phyloP scores from a whole-genome alignment of 2,113 vertebrate species.

The Numenius arquata region DNA sequence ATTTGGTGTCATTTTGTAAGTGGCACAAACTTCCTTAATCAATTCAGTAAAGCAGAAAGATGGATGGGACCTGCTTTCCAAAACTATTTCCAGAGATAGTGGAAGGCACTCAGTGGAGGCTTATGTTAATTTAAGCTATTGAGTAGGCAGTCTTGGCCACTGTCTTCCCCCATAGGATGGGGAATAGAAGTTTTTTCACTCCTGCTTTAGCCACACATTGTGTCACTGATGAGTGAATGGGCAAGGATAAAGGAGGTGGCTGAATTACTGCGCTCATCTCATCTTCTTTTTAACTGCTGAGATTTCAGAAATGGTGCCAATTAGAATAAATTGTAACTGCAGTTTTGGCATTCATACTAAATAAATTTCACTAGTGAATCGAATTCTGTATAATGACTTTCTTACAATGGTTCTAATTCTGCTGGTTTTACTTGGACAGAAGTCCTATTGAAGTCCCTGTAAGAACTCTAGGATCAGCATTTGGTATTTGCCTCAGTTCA shows the following conservation, averaged over 20 bases:
- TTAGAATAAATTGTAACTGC: background rate
- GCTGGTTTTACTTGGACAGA: background rate
- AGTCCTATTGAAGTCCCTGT: background rate
- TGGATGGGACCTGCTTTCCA: background rate
- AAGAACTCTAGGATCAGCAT: background rate
- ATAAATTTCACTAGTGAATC: slow-evolving; percentile 11
- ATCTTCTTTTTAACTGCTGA: background rate
- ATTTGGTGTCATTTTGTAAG: slow-evolving; percentile 4
- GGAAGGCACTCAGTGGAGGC: background rate
- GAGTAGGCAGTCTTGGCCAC: background rate
- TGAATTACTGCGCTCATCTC: background rate
- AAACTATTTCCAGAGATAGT: background rate
- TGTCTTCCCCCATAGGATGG: background rate
- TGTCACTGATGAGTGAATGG: background rate
- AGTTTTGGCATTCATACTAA: background rate
- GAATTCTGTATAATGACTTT: slow-evolving; percentile 16
- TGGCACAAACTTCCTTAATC: background rate
- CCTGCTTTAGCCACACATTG: background rate
- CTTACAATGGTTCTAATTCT: background rate
- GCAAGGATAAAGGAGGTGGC: background rate
- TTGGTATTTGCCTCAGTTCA: slow-evolving; percentile 66
- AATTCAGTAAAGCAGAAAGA: background rate
- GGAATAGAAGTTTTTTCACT: background rate
- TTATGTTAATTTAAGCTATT: background rate
- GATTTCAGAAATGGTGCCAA: background rate